Base-by-base conservation (phyloP, 2,797 vertebrate species). In the Lutjanus campechanus region DNA sequence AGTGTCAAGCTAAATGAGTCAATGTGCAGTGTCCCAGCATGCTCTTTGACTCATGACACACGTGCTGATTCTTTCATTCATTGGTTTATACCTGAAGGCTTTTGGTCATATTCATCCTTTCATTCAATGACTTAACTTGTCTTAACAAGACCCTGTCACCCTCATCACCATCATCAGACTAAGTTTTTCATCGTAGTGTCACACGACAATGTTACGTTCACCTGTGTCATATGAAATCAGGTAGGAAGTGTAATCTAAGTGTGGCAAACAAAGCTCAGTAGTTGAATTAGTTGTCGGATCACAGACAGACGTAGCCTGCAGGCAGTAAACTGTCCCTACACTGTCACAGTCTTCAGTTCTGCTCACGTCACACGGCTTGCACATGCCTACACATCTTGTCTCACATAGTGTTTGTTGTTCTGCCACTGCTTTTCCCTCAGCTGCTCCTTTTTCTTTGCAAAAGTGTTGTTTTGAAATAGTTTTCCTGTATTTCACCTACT, bases 401-500 rank as follows among this genome's bases (percentile, higher is more conserved):
- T 62, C 67, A 67, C 77, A 41, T 19, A 56, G 44, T 75, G 83
- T 85, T 81, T 92, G 64, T 81, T 87, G 60, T 76, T 79, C 56
- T 86, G 47, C 60, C 80, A 77, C 89, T 85, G 90, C 88, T 87
- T 85, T 72, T 81, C 85, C 87, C 85, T 62, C 72, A 76, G 86
- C 81, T 81, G 17, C 77, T 59, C 70, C 72, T 51, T 80, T 51
- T 51, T 84, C n/a, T 76, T 53, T 67, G 61, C 40, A 59, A 66
- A 80, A 84, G 79, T 87, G 78, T 43, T 70, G 53, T 84, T 79
- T 78, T 81, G 29, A 73, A 72, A 41, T 72, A 1, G 65, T 68
- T 46, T 55, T 70, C 77, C 60, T 78, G 83, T 91, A 49, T 89
- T 83, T 86, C 1, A 46, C 81, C 85, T 85, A 79, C 88, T 85